These are phyloP conservation scores for Serripes groenlandicus DNA, from an alignment of 2,888 invertebrate species.

Conservation along the genomic window DNA sequence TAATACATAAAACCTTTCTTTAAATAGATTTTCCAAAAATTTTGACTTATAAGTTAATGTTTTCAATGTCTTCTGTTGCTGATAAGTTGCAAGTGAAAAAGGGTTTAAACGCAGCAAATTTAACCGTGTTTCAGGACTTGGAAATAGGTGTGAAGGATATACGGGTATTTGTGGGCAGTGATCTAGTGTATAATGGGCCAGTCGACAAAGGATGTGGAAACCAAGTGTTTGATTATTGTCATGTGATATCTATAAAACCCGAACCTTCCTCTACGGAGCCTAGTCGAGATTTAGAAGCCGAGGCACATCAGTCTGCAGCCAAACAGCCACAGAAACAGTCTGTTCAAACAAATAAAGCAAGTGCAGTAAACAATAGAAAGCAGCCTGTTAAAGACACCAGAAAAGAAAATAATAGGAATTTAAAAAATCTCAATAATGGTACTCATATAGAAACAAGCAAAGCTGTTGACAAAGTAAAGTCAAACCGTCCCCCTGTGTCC, in stretches of 20 bases:
- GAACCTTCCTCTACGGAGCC: conserved; percentile 24
- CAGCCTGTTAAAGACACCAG: background rate
- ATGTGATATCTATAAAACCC: conserved; percentile 70
- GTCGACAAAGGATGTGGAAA: conserved; percentile 86
- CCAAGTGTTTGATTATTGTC: conserved; percentile 86
- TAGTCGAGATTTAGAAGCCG: conserved; percentile 39
- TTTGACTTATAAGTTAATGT: too few species aligned
- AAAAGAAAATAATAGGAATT: background rate
- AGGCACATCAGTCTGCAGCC: background rate
- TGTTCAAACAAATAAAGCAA: background rate
- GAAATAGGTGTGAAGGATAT: conserved; percentile 82
- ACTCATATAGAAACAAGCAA: background rate
- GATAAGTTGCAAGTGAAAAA: too few species aligned
- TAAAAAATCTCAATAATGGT: conserved; percentile 17
- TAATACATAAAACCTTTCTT: too few species aligned
- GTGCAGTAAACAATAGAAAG: background rate
- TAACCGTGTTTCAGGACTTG: conserved; percentile 82
- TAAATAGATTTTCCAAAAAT: too few species aligned
- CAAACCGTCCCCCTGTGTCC: conserved; percentile 35
- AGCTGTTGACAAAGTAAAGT: background rate
- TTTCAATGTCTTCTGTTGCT: too few species aligned
- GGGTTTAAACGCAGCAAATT: too few species aligned
- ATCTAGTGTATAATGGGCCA: conserved; percentile 81
- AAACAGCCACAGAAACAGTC: background rate
- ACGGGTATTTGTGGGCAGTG: conserved; percentile 78